phyloP scores from a whole-genome alignment of 2,113 vertebrate species.

The Trinectes maculatus region DNA sequence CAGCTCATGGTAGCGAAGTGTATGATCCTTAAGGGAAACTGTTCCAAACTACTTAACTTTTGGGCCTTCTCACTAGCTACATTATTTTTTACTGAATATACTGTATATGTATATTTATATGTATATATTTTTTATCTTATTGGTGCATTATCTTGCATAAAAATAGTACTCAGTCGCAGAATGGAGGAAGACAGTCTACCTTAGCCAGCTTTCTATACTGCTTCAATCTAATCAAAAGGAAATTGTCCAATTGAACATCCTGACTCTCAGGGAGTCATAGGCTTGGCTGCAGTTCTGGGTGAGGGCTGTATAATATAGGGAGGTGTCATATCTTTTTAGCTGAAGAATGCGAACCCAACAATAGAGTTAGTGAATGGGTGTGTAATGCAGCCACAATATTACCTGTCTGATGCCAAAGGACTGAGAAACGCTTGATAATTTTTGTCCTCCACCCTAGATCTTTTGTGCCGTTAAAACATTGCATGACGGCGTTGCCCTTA shows the following conservation, averaged over 20 bases:
- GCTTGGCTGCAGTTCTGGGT: not conserved
- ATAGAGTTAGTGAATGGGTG: constrained; percentile 45
- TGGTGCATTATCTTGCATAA: too few species aligned
- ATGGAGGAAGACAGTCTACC: too few species aligned
- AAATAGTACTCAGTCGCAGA: too few species aligned
- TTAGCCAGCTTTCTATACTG: not conserved
- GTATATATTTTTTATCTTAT: too few species aligned
- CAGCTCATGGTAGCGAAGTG: not conserved
- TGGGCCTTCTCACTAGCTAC: too few species aligned
- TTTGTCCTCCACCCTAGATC: constrained; percentile 54
- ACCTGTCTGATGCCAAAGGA: constrained; percentile 41
- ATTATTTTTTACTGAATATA: too few species aligned
- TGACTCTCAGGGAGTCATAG: not conserved
- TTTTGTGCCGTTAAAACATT: constrained; percentile 47
- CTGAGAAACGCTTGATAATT: constrained; percentile 41
- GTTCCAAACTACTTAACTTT: too few species aligned
- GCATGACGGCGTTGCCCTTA: not conserved
- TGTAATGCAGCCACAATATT: constrained; percentile 39
- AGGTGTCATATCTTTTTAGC: constrained; percentile 21
- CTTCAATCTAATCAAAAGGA: not conserved
- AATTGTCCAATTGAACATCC: not conserved
- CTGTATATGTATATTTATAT: too few species aligned
- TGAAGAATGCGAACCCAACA: constrained; percentile 52
- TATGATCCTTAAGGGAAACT: not conserved
- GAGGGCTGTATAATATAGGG: constrained; percentile 11